Evolutionary conservation across 2,888 invertebrate genomes (phyloP).

Genomic region (Lasioglossum morio): DNA sequence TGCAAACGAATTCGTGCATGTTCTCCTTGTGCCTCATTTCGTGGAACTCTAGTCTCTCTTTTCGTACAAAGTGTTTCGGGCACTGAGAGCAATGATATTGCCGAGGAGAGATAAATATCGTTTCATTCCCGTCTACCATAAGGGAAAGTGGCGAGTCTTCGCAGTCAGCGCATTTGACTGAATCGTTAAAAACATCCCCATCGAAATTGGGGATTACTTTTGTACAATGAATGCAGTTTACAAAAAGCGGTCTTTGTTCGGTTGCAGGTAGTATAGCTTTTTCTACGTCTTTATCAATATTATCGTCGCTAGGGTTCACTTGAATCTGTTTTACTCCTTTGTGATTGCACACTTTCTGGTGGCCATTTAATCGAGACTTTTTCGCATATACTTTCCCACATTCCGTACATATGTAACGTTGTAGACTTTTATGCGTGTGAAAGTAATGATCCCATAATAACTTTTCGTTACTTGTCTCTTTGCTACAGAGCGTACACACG

Average conservation of each 20-base stretch:
- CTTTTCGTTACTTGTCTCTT: slow-evolving; percentile 66
- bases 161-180: slow-evolving; percentile 67
- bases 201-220: slow-evolving; percentile 63
- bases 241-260: slow-evolving; percentile 34
- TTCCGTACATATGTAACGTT: slow-evolving; percentile 58
- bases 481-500: slow-evolving; percentile 65
- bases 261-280: slow-evolving; percentile 30
- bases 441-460: slow-evolving; percentile 71
- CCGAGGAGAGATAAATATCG: slow-evolving; percentile 66
- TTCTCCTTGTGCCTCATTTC: slow-evolving; percentile 73
- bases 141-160: slow-evolving; percentile 64
- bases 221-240: slow-evolving; percentile 68
- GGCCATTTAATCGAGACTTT: slow-evolving; percentile 55
- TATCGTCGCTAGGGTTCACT: slow-evolving; percentile 35
- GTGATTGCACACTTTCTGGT: slow-evolving; percentile 65
- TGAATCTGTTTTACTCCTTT: slow-evolving; percentile 50
- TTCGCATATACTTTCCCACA: slow-evolving; percentile 64
- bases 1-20: slow-evolving; percentile 70
- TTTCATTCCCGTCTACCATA: slow-evolving; percentile 65
- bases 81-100: slow-evolving; percentile 72
- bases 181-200: slow-evolving; percentile 66
- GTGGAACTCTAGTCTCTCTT: slow-evolving; percentile 73
- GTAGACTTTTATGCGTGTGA: slow-evolving; percentile 61
- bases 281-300: slow-evolving; percentile 36
- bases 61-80: slow-evolving; percentile 69